Evolutionary conservation across 2,113 vertebrate species (phyloP).

Genomic region (Tursiops truncatus): DNA sequence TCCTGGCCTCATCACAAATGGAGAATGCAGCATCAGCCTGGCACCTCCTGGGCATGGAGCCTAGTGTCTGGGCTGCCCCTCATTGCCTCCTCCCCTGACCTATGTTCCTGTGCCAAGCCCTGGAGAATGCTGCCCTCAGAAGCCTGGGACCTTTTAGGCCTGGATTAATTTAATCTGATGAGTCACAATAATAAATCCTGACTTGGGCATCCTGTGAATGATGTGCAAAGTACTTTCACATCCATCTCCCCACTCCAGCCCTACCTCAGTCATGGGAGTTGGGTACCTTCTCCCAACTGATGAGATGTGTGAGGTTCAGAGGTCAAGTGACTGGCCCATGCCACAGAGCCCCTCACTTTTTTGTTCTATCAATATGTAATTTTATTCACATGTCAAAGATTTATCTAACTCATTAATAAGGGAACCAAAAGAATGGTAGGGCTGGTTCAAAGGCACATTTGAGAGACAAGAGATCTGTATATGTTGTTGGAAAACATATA

Average conservation of each 20-base stretch:
- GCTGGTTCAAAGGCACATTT: not conserved
- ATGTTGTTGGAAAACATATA: not conserved
- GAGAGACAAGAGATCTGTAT: conserved; percentile 5
- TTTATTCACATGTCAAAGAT: not conserved
- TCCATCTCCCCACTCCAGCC: not conserved
- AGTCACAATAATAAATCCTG: conserved; percentile 43
- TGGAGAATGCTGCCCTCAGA: not conserved
- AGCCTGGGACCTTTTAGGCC: not conserved
- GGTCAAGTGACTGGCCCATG: not conserved
- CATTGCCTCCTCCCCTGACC: not conserved
- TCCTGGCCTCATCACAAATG: not conserved
- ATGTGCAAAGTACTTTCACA: not conserved
- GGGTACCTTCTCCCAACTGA: not conserved
- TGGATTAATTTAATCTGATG: not conserved
- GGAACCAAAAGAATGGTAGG: not conserved
- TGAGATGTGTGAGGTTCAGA: not conserved
- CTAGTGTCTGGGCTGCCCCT: not conserved
- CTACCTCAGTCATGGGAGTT: not conserved
- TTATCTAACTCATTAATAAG: not conserved
- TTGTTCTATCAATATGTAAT: not conserved
- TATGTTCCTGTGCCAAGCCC: not conserved
- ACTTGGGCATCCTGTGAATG: not conserved
- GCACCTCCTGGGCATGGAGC: not conserved
- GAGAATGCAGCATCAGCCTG: not conserved
- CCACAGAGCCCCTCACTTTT: not conserved